Evolutionary conservation across 2,888 invertebrate species (phyloP), one percentile per base, ranked within the genome.

Genomic region (Acrobasis repandana): DNA sequence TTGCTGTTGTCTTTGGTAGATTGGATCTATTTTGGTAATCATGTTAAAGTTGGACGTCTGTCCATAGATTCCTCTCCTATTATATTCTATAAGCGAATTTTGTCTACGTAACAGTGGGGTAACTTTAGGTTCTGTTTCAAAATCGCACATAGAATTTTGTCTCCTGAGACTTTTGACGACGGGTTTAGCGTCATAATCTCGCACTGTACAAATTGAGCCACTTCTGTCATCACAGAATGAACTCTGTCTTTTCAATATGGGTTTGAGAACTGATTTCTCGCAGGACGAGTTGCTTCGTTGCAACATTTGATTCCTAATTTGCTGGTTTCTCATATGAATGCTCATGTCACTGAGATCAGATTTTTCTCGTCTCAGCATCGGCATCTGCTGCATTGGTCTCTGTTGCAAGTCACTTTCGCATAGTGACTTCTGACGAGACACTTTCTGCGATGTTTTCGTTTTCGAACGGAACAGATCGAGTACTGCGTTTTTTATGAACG

Each of bases 21-120:
- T 89, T 51, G 93, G 93, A 73, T 93, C 93, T 84, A 93, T 93
- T 86, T 92, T 92, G 80, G 93, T 93, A 72, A 93, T 93, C 88
- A 93, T 85, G 76, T 93, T 93, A 83, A 91, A 93, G 82, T 79
- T 89, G 68, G 83, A 76, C n/a, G 83, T 82, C 63, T 90, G 90
- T 65, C 90, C 90, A 73, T 91, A 92, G 70, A 89, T 83, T 43
- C 88, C 92, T 81, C 88, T 80, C 68, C 92, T 86, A 66, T 90
- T 92, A 75, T 93, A 92, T 67, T 93, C 93, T 70, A 93, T 92
- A 14, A 93, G 86, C 65, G 93, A 93, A 75, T 93, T 93, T 68
- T 93, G 93, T 82, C 93, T 90, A 73, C 93, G 90, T 65, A 93
- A 79, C 73, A 92, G 70, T 8, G 93, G 93, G 83, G 90, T 91